A percentile compares a stretch with the other conserved stretches of the same genome.
phyloP scores from a whole-genome alignment of 2,113 vertebrate species.

The Plectropomus leopardus region DNA sequence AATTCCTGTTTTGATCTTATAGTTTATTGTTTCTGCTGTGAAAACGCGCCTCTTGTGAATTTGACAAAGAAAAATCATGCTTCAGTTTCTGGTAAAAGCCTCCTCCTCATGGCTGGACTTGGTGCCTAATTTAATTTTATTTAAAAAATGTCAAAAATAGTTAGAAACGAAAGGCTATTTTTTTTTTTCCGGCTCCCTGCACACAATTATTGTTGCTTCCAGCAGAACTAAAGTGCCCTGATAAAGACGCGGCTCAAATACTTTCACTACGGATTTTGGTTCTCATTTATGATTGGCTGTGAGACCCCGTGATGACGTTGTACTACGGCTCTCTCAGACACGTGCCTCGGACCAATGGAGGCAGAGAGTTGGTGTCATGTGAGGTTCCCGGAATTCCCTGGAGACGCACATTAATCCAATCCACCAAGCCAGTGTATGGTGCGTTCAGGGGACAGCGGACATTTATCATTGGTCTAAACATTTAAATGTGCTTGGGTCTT shows the following conservation, averaged over 20 bases:
- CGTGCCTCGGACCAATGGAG: slow-evolving; percentile 93
- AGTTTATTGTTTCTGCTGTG: slow-evolving; percentile 26
- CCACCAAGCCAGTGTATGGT: slow-evolving; percentile 16
- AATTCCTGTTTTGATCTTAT: slow-evolving; percentile 12
- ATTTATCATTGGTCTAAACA: not conserved
- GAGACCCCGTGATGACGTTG: slow-evolving; percentile 88
- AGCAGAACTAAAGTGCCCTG: slow-evolving; percentile 58
- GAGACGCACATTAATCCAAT: slow-evolving; percentile 40
- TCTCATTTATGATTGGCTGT: slow-evolving; percentile 91
- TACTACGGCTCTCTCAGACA: slow-evolving; percentile 88
- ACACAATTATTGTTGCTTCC: slow-evolving; percentile 41
- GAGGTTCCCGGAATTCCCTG: slow-evolving; percentile 75
- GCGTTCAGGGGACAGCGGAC: slow-evolving; percentile 41
- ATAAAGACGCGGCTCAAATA: slow-evolving; percentile 89
- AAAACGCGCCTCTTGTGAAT: slow-evolving; percentile 60
- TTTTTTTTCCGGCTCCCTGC: slow-evolving; percentile 25
- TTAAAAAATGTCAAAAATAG: not conserved
- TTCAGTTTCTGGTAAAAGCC: slow-evolving; percentile 54
- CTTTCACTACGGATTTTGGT: slow-evolving; percentile 92
- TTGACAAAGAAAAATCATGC: slow-evolving; percentile 80
- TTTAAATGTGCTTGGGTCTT: too few species aligned
- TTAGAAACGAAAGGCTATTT: not conserved
- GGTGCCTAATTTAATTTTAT: not conserved
- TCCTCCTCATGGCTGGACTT: slow-evolving; percentile 28
- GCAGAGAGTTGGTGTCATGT: slow-evolving; percentile 82